Percentiles rank a stretch among this genome's conserved stretches.
Conservation (phyloP, 2,797 vertebrate genomes). For the Peromyscus nudipes region DNA sequence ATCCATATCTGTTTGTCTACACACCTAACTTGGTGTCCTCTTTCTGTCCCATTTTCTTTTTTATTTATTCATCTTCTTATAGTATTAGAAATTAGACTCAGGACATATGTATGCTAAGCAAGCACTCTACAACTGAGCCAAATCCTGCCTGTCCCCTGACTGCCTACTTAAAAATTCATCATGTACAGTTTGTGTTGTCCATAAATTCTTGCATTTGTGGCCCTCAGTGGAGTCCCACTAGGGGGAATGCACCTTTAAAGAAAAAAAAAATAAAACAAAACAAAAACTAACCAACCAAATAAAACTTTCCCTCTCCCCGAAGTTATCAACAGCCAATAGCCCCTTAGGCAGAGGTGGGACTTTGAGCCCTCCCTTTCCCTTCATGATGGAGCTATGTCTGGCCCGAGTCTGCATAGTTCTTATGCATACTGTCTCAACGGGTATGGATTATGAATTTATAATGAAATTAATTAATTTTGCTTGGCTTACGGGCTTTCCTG, state of each 20-base stretch:
- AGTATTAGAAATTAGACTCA: background rate
- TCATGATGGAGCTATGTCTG: background rate
- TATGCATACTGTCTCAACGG: background rate
- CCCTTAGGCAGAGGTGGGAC: background rate
- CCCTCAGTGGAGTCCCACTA: background rate
- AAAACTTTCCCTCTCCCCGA: background rate
- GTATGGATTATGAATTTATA: background rate
- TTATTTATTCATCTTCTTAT: background rate
- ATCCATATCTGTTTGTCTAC: background rate
- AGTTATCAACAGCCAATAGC: background rate
- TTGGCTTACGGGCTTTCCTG: background rate
- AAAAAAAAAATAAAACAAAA: background rate
- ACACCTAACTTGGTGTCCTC: background rate
- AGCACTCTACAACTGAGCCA: background rate
- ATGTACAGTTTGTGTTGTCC: too few species aligned
- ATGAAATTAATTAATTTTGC: background rate
- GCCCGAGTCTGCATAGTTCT: background rate
- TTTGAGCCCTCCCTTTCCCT: background rate
- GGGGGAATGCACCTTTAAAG: background rate
- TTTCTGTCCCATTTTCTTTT: background rate
- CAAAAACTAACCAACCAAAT: background rate
- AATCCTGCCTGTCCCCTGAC: too few species aligned
- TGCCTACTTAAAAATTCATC: background rate
- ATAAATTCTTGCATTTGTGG: background rate
- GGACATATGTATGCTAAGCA: background rate